Base-by-base conservation (phyloP, 2,888 invertebrate species). In the Agriopis leucophaearia region DNA sequence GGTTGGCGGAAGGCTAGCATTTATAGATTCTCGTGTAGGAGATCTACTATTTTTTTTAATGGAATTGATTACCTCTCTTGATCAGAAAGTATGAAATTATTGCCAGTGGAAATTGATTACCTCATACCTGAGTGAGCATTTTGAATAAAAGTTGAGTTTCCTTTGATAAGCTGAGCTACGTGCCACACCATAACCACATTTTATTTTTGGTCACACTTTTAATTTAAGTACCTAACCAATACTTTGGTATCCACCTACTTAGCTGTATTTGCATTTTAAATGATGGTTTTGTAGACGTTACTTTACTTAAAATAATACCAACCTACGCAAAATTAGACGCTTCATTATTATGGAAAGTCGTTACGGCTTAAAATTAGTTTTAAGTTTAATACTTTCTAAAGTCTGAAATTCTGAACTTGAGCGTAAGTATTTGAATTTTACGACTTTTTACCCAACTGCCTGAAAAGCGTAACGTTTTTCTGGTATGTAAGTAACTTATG, bases 1-100 rank as follows among this genome's bases (percentile, higher is more conserved):
- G 86, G 82, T 74, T 92, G 92, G 92, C 90, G 71, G 35, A 66
- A 69, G 48, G 90, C 92, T 92, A 92, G 83, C 79, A 83, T 81
- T 79, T 79, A 42, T 9, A 0, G 0, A 80, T 76, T 79, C 78
- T 81, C 74, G 76, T 82, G 80, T 81, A 82, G 74, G 8, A n/a
- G 78, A 81, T 71, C 74, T 71, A 81, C 75, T 78, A 78, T 83
- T 83, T 84, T 80, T 75, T 73, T 76, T 69, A 66, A 77, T 78
- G 72, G 75, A 77, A 80, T 82, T 81, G 81, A 84, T 76, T 77
- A 77, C 71, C 64, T 65, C 62, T 59, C 65, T 52, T 63, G 66
- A 73, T 76, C 70, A 66, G 51, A 66, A 58, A 54, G 54, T 58
- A 36, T 48, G 18, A 66, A 72, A 60, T 54, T 57, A 57, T 64